Evolutionary conservation across 2,113 vertebrate species (phyloP).

Genomic region (Psittacula cyanocephala): DNA sequence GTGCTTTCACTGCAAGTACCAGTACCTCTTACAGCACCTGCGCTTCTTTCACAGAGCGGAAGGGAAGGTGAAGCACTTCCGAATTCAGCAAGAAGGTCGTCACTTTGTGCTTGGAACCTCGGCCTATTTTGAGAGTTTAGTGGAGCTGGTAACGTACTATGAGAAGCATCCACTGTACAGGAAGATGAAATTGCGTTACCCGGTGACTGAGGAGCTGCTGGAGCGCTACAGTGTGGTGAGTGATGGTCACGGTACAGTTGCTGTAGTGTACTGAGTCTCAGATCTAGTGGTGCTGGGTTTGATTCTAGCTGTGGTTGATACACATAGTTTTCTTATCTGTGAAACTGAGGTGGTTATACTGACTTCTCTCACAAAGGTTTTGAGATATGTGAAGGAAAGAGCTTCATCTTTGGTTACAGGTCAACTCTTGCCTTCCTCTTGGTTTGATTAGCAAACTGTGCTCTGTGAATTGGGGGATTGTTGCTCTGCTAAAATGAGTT

Average conservation of each 20-base stretch:
- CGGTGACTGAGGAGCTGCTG: constrained; percentile 89
- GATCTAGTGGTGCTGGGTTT: neutral
- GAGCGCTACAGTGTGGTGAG: constrained; percentile 86
- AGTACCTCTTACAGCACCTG: neutral
- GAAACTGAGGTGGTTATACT: neutral
- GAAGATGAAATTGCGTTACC: constrained; percentile 93
- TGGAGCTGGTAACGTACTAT: constrained; percentile 92
- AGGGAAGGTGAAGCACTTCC: constrained; percentile 94
- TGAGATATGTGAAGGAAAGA: neutral
- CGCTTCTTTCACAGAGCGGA: constrained; percentile 80
- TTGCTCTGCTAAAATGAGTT: neutral
- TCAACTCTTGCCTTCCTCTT: neutral
- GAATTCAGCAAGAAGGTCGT: constrained; percentile 87
- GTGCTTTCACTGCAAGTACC: neutral
- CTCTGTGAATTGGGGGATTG: fast-evolving
- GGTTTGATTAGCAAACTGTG: neutral
- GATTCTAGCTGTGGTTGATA: neutral
- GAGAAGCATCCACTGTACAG: constrained; percentile 90
- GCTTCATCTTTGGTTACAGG: neutral
- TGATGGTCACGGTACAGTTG: too few relatives aligned
- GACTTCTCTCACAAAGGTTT: neutral
- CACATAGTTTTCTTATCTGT: neutral
- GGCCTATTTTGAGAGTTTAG: constrained; percentile 91
- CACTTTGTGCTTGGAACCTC: constrained; percentile 91
- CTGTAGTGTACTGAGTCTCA: fast-evolving